phyloP scores from a whole-genome alignment of 1,140 invertebrate species.

The Paralvinella palmiformis region DNA sequence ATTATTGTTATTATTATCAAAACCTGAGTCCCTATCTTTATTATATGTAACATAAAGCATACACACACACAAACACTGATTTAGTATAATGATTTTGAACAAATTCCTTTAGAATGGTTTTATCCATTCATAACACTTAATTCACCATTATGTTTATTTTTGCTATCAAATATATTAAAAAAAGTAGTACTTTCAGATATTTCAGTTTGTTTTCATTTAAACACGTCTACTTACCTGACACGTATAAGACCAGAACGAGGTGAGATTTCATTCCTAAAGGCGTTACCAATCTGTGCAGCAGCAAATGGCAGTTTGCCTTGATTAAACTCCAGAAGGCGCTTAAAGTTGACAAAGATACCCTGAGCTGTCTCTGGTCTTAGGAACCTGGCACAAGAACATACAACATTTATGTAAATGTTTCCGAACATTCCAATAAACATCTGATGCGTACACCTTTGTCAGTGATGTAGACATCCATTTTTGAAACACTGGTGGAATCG shows the following conservation, averaged over 20 bases:
- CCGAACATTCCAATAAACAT: background rate
- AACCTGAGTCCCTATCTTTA: no score
- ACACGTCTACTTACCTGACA: slow-evolving; percentile 58
- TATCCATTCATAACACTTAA: no score
- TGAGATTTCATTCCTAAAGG: slow-evolving; percentile 99
- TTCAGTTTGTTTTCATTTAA: no score
- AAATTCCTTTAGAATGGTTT: no score
- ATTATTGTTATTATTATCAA: no score
- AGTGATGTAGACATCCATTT: background rate
- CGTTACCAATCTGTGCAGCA: slow-evolving; percentile 94
- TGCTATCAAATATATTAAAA: no score
- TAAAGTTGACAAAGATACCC: slow-evolving; percentile 99
- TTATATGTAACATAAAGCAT: no score
- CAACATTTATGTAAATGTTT: background rate
- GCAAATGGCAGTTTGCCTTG: slow-evolving; percentile 95
- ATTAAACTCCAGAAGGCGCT: slow-evolving; percentile 92
- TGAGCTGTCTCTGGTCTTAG: slow-evolving; percentile 97
- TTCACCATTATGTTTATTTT: no score
- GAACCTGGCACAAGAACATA: slow-evolving; percentile 58
- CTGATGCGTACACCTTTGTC: background rate
- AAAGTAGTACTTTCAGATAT: no score
- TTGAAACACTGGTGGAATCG: no score
- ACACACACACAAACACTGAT: no score
- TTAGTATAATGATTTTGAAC: no score
- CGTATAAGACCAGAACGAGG: slow-evolving; percentile 92